phyloP scores from a whole-genome alignment of 2,797 vertebrate species.

The Siniperca obscura region DNA sequence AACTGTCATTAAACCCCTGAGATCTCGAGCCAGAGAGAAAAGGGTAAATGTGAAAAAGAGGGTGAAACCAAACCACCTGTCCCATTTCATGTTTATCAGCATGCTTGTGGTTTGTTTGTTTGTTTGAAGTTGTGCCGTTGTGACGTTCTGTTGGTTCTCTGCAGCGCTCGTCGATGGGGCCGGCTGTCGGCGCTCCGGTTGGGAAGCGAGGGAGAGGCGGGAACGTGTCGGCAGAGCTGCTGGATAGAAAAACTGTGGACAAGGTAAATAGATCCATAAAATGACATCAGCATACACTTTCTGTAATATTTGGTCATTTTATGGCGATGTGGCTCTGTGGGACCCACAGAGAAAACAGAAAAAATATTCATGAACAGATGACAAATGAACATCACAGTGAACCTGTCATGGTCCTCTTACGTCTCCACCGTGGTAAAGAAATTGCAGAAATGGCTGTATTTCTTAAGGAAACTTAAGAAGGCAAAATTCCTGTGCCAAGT shows the following conservation, averaged over 20 bases:
- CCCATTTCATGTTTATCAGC: not conserved
- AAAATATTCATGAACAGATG: not conserved
- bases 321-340: not conserved
- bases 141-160: slow-evolving; percentile 1
- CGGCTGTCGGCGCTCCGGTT: slow-evolving; percentile 50
- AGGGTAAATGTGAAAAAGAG: slow-evolving; percentile 76
- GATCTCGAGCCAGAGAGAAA: slow-evolving; percentile 83
- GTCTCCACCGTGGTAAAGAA: too few species aligned
- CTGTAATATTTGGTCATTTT: not conserved
- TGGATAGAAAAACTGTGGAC: slow-evolving; percentile 67
- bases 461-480: too few species aligned
- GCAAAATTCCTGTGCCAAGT: too few species aligned
- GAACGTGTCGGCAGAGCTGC: slow-evolving; percentile 70
- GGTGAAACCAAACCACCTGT: not conserved
- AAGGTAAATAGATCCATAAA: slow-evolving; percentile 72
- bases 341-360: not conserved
- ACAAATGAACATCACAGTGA: too few species aligned
- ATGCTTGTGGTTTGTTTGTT: not conserved
- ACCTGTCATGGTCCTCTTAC: too few species aligned
- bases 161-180: slow-evolving; percentile 86
- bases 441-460: too few species aligned
- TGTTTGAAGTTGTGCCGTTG: not conserved
- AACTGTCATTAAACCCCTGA: slow-evolving; percentile 79
- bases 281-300: too few species aligned
- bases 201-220: slow-evolving; percentile 73